phyloP scores from a whole-genome alignment of 2,113 vertebrate species.

The Rhegmatorhina hoffmannsi region DNA sequence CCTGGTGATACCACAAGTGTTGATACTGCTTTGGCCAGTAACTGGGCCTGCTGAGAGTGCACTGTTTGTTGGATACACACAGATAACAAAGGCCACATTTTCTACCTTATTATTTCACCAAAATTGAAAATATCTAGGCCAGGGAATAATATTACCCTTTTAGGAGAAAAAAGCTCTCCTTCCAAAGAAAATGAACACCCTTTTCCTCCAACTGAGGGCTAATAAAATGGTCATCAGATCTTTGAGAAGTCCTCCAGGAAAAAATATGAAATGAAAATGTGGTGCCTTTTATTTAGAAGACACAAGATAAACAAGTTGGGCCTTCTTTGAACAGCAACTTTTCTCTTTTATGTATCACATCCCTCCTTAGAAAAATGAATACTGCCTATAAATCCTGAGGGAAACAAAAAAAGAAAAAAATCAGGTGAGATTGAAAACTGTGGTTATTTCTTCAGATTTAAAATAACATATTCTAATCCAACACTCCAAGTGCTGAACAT shows the following conservation, averaged over 20 bases:
- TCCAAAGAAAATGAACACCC: background rate
- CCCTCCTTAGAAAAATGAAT: background rate
- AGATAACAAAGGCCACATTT: background rate
- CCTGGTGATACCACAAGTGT: background rate
- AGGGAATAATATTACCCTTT: background rate
- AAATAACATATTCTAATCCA: background rate
- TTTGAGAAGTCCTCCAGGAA: background rate
- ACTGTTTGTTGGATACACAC: accelerated
- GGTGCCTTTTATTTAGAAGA: background rate
- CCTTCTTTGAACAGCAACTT: background rate
- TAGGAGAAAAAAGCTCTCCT: background rate
- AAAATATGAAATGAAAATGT: background rate
- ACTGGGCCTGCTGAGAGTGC: background rate
- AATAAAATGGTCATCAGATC: background rate
- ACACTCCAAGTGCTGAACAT: background rate
- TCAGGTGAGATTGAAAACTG: background rate
- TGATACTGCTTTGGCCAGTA: background rate
- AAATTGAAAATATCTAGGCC: background rate
- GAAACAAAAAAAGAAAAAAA: accelerated
- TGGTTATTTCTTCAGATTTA: background rate
- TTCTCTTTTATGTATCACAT: background rate
- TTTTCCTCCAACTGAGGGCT: background rate
- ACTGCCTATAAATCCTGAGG: background rate
- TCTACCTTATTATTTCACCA: background rate
- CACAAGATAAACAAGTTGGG: background rate